phyloP scores from a whole-genome alignment of 2,113 vertebrate genomes.

The Morone saxatilis region DNA sequence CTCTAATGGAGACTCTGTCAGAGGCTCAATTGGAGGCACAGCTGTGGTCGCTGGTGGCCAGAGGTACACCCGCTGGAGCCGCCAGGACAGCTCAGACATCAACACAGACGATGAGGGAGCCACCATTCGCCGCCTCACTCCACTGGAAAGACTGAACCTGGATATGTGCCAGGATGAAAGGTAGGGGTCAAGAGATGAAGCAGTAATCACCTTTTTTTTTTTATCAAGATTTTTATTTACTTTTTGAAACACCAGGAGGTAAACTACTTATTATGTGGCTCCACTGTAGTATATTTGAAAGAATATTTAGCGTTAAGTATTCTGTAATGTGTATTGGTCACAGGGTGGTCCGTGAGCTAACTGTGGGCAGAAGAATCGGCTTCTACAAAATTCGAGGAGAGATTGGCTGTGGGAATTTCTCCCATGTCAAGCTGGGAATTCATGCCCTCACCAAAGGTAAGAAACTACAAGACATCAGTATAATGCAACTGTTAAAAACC shows the following conservation, averaged over 20 bases:
- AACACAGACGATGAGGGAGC: conserved; percentile 84
- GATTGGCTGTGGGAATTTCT: conserved; percentile 98
- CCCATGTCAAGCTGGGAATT: conserved; percentile 96
- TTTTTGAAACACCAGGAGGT: not conserved
- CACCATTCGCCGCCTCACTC: conserved; percentile 86
- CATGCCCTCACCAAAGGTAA: conserved; percentile 97
- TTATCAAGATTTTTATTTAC: not conserved
- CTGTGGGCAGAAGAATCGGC: conserved; percentile 94
- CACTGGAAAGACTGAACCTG: conserved; percentile 92
- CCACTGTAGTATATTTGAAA: not conserved
- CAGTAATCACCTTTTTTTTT: not conserved
- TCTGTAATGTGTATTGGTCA: conserved; percentile 29
- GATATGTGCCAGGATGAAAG: conserved; percentile 95
- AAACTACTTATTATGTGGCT: not conserved
- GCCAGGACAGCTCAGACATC: conserved; percentile 88
- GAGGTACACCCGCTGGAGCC: conserved; percentile 84
- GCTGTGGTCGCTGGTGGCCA: conserved; percentile 60
- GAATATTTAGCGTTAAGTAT: not conserved
- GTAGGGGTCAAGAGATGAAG: conserved; percentile 25
- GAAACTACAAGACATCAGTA: not conserved
- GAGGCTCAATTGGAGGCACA: conserved; percentile 46
- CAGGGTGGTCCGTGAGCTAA: conserved; percentile 93
- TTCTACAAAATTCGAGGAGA: conserved; percentile 96
- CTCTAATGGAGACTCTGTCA: conserved; percentile 55
- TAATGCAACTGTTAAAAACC: not conserved